Conservation (phyloP, 1,140 invertebrate species). For the Caenorhabditis remanei region DNA sequence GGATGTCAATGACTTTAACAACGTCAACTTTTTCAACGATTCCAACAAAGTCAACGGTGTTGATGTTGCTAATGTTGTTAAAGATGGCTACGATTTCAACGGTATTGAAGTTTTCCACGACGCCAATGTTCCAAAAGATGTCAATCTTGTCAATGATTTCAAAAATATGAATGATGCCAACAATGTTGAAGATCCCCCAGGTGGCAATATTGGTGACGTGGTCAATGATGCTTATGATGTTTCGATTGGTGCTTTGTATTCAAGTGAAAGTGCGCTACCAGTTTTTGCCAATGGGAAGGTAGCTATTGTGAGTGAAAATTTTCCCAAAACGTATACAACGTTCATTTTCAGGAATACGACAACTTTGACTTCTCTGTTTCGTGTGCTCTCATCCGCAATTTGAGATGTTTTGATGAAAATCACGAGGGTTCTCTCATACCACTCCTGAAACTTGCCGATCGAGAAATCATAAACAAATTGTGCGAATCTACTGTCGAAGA, state of each 20-base stretch:
- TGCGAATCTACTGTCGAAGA: neutral
- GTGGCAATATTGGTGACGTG: neutral
- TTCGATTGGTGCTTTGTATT: neutral
- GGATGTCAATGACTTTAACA: no score
- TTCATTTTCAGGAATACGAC: neutral
- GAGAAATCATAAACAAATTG: neutral
- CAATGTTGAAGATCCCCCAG: no score
- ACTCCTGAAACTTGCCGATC: neutral
- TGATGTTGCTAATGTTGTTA: no score
- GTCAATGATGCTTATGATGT: neutral
- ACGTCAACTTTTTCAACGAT: no score
- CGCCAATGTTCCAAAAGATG: no score
- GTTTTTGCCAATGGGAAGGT: neutral
- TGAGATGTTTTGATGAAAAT: neutral
- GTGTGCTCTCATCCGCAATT: neutral
- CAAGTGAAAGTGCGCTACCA: neutral
- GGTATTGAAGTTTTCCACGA: no score
- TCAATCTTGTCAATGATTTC: no score
- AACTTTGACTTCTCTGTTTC: neutral
- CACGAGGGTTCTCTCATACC: neutral
- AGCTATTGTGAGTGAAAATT: neutral
- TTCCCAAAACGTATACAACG: neutral
- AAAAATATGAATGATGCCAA: no score
- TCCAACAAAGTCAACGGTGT: no score
- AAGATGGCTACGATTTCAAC: no score